A percentile compares a stretch with the other conserved stretches of the same genome.
Conservation (phyloP, 2,888 invertebrate genomes). For the Arge pagana region DNA sequence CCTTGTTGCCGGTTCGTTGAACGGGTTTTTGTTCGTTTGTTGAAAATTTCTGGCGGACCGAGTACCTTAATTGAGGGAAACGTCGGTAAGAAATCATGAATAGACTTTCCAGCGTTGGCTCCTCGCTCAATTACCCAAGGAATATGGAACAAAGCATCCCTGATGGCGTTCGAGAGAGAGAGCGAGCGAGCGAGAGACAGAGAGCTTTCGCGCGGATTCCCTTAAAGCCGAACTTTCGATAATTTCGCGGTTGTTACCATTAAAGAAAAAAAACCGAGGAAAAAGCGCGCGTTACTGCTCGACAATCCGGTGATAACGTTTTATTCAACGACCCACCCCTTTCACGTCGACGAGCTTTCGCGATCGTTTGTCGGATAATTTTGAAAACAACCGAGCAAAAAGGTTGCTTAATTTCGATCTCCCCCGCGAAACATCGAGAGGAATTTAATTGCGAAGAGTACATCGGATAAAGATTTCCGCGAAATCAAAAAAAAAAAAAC, state of each 20-base stretch:
- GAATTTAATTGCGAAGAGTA: no score
- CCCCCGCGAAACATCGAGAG: no score
- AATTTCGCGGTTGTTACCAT: background rate
- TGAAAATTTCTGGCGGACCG: background rate
- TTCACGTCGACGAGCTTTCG: no score
- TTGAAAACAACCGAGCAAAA: no score
- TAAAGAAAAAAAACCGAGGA: background rate
- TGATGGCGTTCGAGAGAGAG: background rate
- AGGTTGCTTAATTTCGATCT: no score
- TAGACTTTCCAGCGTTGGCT: background rate
- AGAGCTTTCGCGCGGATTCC: background rate
- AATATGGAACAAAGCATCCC: conserved; percentile 6
- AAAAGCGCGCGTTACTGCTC: no score
- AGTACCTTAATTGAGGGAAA: conserved; percentile 10
- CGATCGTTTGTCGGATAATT: no score
- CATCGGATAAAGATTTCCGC: no score
- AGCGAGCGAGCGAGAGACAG: background rate
- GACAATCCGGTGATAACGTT: no score
- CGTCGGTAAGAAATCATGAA: background rate
- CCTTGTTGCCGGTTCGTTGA: no score
- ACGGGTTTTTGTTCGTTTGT: background rate
- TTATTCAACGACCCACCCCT: no score
- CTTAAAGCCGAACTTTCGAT: conserved; percentile 11
- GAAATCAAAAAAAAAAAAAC: no score
- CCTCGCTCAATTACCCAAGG: conserved; percentile 9